Base-by-base conservation (phyloP, 1,140 invertebrate genomes). In the Charaxes varanes region DNA sequence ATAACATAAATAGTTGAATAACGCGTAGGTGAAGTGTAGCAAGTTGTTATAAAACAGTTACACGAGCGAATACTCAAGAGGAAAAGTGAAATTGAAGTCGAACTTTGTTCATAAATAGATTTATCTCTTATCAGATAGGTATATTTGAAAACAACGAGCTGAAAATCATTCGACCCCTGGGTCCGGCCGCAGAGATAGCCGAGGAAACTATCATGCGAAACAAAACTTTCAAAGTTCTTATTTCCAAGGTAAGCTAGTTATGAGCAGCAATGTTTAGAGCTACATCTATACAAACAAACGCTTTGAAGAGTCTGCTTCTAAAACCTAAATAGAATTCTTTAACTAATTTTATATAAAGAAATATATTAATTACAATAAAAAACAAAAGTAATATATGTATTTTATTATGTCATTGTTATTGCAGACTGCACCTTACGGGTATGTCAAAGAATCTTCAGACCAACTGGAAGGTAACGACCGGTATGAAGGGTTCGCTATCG, bases 361-460 rank as follows among this genome's bases (percentile, higher is more conserved):
- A n/a, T n/a, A n/a, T n/a, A n/a, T n/a, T n/a, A n/a, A n/a, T n/a
- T n/a, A n/a, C 4, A 12, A 6, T 13, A 27, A 27, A 27, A 4
- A 6, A 27, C 1, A 24, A 8, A 24, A 24, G 22, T 24, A 8
- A 24, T 10, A n/a, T 26, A 19, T 6, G 17, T 24, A 12, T 12
- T 43, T 36, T 13, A 27, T 19, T 16, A 40, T 28, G 56, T 14
- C 30, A n/a, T 38, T 35, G 12, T 32, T 22, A 13, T 37, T 69
- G 5, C 51, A 94, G 93, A 91, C 89, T 26, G 79, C 88, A 34
- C 95, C 95, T 0, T 97, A 95, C 54, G 91, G 90, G 6, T 96
- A 95, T 89, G 58, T 90, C 15, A 95, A 92, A 70, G 85, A 92
- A 59, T 91, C 92, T 0, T 64, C 88, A 3, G 65, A 72, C 1